Conservation (phyloP, 2,113 vertebrate genomes). For the Neopipo cinnamomea region DNA sequence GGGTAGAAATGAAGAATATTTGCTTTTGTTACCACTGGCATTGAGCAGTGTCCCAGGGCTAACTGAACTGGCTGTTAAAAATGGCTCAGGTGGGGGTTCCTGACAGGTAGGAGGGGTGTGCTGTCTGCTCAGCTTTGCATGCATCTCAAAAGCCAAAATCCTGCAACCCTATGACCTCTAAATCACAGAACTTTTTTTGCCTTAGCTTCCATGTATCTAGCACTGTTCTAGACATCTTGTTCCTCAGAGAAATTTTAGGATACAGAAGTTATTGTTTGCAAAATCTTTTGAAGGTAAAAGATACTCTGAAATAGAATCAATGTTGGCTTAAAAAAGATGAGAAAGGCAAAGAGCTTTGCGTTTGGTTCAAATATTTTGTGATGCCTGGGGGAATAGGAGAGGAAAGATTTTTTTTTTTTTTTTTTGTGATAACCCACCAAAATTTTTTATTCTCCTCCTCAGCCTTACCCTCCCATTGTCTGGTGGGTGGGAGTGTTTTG, state of each 20-base stretch:
- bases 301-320: not conserved
- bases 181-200: not conserved
- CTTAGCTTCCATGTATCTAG: not conserved
- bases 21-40: not conserved
- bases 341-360: not conserved
- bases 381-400: not conserved
- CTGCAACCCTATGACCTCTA: not conserved
- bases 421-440: conserved; percentile 13
- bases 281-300: not conserved
- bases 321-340: conserved; percentile 28
- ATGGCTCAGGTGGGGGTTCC: not conserved
- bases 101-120: not conserved
- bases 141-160: not conserved
- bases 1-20: not conserved
- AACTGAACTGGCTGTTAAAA: not conserved
- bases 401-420: not conserved
- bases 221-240: not conserved
- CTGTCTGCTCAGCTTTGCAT: not conserved
- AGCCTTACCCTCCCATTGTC: not conserved
- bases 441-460: not conserved
- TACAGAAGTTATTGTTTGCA: not conserved
- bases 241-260: not conserved
- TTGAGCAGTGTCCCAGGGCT: not conserved
- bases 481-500: not conserved
- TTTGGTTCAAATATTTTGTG: conserved; percentile 7